phyloP scores from a whole-genome alignment of 2,797 vertebrate genomes.

The Sorex maritimensis region DNA sequence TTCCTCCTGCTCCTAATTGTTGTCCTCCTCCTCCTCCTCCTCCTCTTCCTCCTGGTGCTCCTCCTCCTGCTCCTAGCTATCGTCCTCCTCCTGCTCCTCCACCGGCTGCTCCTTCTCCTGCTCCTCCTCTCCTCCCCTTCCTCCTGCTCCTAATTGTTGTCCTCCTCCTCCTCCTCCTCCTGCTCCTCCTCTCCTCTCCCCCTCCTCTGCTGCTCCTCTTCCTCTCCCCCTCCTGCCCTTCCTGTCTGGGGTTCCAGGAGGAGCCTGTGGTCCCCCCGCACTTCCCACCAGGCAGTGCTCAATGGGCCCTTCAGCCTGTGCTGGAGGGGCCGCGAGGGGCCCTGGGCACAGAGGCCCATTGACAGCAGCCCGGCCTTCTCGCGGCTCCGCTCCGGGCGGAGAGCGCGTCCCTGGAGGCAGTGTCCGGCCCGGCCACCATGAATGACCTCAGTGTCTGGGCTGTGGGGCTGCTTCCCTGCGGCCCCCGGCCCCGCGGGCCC shows the following conservation, averaged over 20 bases:
- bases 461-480: too few species aligned
- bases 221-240: neutral
- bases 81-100: too few species aligned
- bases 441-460: slow-evolving; percentile 74
- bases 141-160: too few species aligned
- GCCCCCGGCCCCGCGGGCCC: slow-evolving; percentile 46
- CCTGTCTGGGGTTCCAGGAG: slow-evolving; percentile 47
- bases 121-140: too few species aligned
- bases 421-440: neutral
- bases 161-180: too few species aligned
- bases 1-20: too few species aligned
- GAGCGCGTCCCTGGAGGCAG: slow-evolving; percentile 74
- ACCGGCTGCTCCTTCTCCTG: too few species aligned
- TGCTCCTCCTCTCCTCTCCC: too few species aligned
- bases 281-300: slow-evolving; percentile 79
- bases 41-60: too few species aligned
- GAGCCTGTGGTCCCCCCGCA: slow-evolving; percentile 74
- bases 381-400: slow-evolving; percentile 17
- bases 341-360: slow-evolving; percentile 66
- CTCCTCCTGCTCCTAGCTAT: too few species aligned
- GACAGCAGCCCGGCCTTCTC: slow-evolving; percentile 59
- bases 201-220: neutral
- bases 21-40: too few species aligned
- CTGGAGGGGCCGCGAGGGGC: slow-evolving; percentile 47
- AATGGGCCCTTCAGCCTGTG: slow-evolving; percentile 82